Base-by-base conservation (phyloP, 23 tunicate species). In the Halocynthia roretzi region DNA sequence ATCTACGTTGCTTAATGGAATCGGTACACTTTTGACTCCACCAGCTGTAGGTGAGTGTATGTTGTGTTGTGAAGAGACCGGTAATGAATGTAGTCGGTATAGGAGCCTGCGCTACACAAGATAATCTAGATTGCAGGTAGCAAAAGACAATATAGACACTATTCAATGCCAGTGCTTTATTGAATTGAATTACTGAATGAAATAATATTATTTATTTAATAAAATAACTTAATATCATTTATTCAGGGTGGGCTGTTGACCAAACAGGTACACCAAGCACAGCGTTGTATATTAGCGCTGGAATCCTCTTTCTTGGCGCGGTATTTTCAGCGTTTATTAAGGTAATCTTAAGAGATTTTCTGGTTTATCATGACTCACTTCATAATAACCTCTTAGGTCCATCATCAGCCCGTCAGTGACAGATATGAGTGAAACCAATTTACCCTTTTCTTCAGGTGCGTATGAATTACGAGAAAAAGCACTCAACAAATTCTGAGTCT, bases 1-100 rank as follows among this genome's bases (percentile, higher is more conserved):
- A 2, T 85, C 89, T 72, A 89, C 96, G 6, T 55, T 89, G 53
- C 48, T 89, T 50, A 89, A 89, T 53, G 96, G 96, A 7, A 31
- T 89, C 12, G 88, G 85, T 6, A 89, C 96, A 0, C 73, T 89
- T 7, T n/a, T 80, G 8, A 56, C 96, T 6, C 96, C 96, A 4
- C 96, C 96, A 50, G 50, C 76, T 17, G 80, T 83, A 11, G 96
- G 96, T 89, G 56, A 14, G 71, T 31, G 44, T 31, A 1, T 31
- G 44, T 31, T 31, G 44, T 31, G 44, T 31, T 54, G 14, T 10
- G 50, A 10, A 10, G 17, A 15, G 1, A n/a, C 64, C 17, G 4
- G 64, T 15, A 31, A 31, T 31, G 2, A 31, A 31, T 31, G 4
- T 31, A 31, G 44, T 31, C 44, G 44, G 44, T 31, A 31, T 31